Base-by-base conservation (phyloP, 2,797 vertebrate genomes). In the Gobio occitaniae region DNA sequence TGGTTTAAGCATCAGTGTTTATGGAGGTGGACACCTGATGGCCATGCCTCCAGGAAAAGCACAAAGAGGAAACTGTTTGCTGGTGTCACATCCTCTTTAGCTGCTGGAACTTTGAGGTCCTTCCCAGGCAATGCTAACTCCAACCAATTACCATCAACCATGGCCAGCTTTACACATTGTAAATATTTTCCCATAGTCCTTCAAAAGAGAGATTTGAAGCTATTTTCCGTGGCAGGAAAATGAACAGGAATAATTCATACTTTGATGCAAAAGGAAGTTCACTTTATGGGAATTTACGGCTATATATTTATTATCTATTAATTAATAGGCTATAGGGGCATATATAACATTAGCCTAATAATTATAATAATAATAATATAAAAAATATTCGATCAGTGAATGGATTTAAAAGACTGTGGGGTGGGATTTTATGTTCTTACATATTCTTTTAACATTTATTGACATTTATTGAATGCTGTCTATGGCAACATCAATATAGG, bases 81-180 rank as follows among this genome's bases (percentile, higher is more conserved):
- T 61, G 0, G 89, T 32, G 89, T 93, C 93, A 92, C 87, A 5
- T 90, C 89, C 76, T 83, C 91, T 92, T 94, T 92, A 76, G 84
- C 81, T 87, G 59, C 8, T 63, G 38, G n/a, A 47, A 63, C 76
- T 16, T 12, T 87, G 84, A 50, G 87, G 85, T 61, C 10, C 61
- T 63, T 69, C 32, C 44, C 15, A 63, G 56, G 76, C 56, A 61
- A 61, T 44, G 54, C 54, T 25, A 44, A 78, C 76, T 63, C 38
- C 8, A 78, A 63, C 7, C 76, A 63, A 17, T 47, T 63, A 47
- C 36, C 75, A 61, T 78, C 75, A 78, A 25, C 38, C n/a, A 10
- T 17, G 4, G 16, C 6, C 52, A 59, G 36, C 75, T 41, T 54
- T 17, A 13, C 29, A 63, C 59, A 6, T 29, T 15, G 59, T 29